Percentiles rank a stretch among this genome's conserved stretches.
phyloP scores from a whole-genome alignment of 2,888 invertebrate genomes.

The Thereva nobilitata region DNA sequence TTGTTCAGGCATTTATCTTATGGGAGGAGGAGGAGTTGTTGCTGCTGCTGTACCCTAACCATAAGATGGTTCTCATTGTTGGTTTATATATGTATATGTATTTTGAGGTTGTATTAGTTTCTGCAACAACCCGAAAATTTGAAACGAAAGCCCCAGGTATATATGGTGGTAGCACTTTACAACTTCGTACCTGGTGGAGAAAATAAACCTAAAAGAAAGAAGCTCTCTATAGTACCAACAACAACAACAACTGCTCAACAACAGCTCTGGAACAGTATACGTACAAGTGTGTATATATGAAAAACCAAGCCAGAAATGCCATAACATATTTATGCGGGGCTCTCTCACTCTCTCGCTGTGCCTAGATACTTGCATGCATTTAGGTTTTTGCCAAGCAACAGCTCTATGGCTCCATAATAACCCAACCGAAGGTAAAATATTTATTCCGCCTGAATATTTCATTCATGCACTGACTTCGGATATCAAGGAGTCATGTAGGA shows the following conservation, averaged over 20 bases:
- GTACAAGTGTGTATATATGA: neutral
- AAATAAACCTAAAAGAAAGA: neutral
- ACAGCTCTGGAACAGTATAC: neutral
- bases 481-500: conserved; percentile 24
- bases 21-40: neutral
- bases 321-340: conserved; percentile 23
- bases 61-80: too few relatives aligned
- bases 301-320: conserved; percentile 30
- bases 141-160: too few relatives aligned
- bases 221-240: conserved; percentile 15
- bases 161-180: too few relatives aligned
- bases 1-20: conserved; percentile 35
- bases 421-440: conserved; percentile 28
- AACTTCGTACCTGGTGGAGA: too few relatives aligned
- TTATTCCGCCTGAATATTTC: conserved; percentile 35
- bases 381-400: conserved; percentile 3
- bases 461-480: conserved; percentile 27
- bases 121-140: neutral
- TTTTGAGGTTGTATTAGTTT: conserved; percentile 8
- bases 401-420: conserved; percentile 1
- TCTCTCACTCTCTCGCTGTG: neutral
- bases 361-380: conserved; percentile 22
- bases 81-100: too few relatives aligned
- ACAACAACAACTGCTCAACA: neutral
- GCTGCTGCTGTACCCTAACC: too few relatives aligned